phyloP scores from a whole-genome alignment of 2,888 invertebrate genomes.

The Geophilus truncorum region DNA sequence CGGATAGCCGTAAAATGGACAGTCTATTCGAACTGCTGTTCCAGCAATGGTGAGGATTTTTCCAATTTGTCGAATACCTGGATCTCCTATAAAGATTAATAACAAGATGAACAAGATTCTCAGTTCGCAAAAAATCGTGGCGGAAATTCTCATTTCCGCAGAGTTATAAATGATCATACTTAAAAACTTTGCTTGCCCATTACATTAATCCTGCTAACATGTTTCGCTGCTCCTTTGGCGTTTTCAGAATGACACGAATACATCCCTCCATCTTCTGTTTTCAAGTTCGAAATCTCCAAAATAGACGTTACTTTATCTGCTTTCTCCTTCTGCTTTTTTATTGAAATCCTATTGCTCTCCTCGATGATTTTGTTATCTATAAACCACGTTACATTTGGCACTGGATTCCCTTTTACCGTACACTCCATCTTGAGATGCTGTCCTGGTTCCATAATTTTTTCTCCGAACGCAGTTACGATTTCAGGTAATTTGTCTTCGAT shows the following conservation, averaged over 20 bases:
- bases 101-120: background rate
- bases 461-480: background rate
- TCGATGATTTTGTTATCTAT: background rate
- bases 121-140: background rate
- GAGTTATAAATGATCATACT: background rate
- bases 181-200: constrained; percentile 18
- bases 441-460: background rate
- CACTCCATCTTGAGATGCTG: background rate
- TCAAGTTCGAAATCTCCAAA: background rate
- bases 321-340: background rate
- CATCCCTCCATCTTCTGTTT: constrained; percentile 25
- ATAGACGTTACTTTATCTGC: background rate
- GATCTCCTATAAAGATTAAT: background rate
- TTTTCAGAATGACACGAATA: constrained; percentile 9
- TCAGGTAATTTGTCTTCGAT: constrained; percentile 7
- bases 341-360: background rate
- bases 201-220: constrained; percentile 19
- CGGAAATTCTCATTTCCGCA: background rate
- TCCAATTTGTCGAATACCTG: background rate
- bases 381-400: constrained; percentile 2
- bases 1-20: constrained; percentile 25
- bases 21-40: background rate
- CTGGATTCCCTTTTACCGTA: constrained; percentile 21
- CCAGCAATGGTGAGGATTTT: constrained; percentile 15
- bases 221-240: background rate